A percentile compares a stretch with the other conserved stretches of the same genome.
Evolutionary conservation across 2,113 vertebrate species (phyloP).

Genomic region (Phalacrocorax aristotelis): DNA sequence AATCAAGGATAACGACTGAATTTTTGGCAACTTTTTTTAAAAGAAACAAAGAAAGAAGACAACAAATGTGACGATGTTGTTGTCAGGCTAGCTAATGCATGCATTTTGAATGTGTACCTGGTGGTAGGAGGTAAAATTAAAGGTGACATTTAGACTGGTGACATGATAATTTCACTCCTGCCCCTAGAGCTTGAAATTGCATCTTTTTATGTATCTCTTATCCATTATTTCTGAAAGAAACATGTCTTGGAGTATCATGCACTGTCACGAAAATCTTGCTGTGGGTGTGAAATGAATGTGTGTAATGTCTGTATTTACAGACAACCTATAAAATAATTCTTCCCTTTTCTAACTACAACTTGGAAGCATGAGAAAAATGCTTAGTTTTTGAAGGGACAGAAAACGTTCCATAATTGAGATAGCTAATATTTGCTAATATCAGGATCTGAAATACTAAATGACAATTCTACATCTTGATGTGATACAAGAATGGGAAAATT

Average conservation of each 20-base stretch:
- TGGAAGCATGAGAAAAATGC: background rate
- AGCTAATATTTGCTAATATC: background rate
- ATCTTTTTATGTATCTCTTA: background rate
- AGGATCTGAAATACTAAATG: background rate
- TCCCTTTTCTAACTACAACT: background rate
- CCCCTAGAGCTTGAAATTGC: background rate
- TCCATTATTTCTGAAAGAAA: constrained; percentile 2
- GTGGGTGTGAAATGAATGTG: constrained; percentile 5
- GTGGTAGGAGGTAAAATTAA: background rate
- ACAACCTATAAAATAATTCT: background rate
- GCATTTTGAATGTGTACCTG: background rate
- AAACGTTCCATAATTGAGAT: background rate
- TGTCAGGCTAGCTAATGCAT: background rate
- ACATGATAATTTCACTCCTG: constrained; percentile 12
- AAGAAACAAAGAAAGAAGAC: background rate
- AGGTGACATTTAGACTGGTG: background rate
- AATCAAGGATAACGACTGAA: background rate
- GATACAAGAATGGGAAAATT: background rate
- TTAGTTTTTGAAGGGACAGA: background rate
- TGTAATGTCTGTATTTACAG: background rate
- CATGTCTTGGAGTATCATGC: background rate
- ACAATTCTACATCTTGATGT: background rate
- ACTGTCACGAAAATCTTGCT: background rate
- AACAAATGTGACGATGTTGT: background rate
- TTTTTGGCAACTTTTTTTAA: background rate